Evolutionary conservation across 2,113 vertebrate species (phyloP).

Genomic region (Lipotes vexillifer): DNA sequence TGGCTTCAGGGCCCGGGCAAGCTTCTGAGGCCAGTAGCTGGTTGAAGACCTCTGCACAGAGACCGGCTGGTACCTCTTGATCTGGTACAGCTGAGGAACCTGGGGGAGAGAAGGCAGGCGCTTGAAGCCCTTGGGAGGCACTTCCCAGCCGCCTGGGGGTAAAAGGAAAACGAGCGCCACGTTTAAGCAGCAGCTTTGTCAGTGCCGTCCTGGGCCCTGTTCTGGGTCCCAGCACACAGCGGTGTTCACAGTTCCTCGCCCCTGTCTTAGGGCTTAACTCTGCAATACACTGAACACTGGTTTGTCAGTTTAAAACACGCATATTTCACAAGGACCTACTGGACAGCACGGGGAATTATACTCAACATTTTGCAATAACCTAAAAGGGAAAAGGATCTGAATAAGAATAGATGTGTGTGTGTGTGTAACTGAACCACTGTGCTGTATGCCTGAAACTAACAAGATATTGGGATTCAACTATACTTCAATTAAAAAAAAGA

Average conservation of each 20-base stretch:
- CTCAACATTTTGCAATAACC: background rate
- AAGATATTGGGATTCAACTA: background rate
- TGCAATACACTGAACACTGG: background rate
- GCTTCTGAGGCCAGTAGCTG: conserved; percentile 76
- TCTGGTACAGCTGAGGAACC: conserved; percentile 88
- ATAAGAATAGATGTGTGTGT: background rate
- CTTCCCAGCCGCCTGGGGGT: background rate
- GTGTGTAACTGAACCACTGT: background rate
- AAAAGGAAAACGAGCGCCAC: background rate
- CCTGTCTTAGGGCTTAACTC: background rate
- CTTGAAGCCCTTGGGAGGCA: background rate
- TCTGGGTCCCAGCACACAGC: background rate
- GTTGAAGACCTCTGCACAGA: conserved; percentile 77
- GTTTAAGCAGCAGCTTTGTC: background rate
- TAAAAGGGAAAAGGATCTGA: background rate
- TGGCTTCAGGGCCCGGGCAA: conserved; percentile 81
- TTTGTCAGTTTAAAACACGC: background rate
- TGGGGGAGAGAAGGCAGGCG: conserved; percentile 68
- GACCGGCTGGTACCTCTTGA: conserved; percentile 85
- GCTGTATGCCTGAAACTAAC: background rate
- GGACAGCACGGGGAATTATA: background rate
- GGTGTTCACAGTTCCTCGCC: background rate
- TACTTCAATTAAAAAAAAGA: background rate
- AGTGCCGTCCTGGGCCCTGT: background rate
- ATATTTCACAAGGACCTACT: background rate